These are phyloP conservation scores for Lepidostoma basale DNA, from an alignment of 1,140 invertebrate species.

Conservation along the genomic window DNA sequence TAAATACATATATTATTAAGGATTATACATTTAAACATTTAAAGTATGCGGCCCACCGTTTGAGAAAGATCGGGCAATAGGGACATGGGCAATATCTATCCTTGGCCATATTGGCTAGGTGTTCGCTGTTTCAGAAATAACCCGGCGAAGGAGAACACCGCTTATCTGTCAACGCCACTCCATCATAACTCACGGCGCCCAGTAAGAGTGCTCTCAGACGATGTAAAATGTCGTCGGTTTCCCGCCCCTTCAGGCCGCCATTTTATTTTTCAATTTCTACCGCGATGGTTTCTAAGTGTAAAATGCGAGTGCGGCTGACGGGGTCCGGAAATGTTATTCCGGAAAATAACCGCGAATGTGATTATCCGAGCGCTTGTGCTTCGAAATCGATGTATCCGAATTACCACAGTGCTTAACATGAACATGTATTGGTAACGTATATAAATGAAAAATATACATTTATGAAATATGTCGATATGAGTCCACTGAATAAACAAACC, in stretches of 20 bases:
- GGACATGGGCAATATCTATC: slow-evolving; percentile 11
- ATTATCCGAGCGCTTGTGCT: not conserved
- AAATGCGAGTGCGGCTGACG: not conserved
- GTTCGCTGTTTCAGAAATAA: slow-evolving; percentile 30
- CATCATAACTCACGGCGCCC: slow-evolving; percentile 24
- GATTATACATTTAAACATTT: too few species aligned
- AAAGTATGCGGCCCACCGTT: slow-evolving; percentile 5
- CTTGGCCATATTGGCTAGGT: slow-evolving; percentile 19
- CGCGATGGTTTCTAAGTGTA: slow-evolving; percentile 15
- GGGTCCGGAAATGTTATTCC: not conserved
- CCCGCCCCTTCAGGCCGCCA: not conserved
- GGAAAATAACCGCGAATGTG: slow-evolving; percentile 2
- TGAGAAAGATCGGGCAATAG: not conserved
- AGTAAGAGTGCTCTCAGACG: slow-evolving; percentile 2
- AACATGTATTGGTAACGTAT: too few species aligned
- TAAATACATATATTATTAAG: too few species aligned
- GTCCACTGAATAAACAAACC: too few species aligned
- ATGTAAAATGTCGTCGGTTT: slow-evolving; percentile 14
- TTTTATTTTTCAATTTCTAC: slow-evolving; percentile 22
- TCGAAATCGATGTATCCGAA: too few species aligned
- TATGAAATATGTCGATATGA: too few species aligned
- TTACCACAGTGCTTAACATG: too few species aligned
- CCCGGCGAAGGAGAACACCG: slow-evolving; percentile 26
- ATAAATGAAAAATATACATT: too few species aligned
- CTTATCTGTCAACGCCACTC: slow-evolving; percentile 38